Evolutionary conservation across 2,797 vertebrate species (phyloP).

Genomic region (Acrossocheilus fasciatus): DNA sequence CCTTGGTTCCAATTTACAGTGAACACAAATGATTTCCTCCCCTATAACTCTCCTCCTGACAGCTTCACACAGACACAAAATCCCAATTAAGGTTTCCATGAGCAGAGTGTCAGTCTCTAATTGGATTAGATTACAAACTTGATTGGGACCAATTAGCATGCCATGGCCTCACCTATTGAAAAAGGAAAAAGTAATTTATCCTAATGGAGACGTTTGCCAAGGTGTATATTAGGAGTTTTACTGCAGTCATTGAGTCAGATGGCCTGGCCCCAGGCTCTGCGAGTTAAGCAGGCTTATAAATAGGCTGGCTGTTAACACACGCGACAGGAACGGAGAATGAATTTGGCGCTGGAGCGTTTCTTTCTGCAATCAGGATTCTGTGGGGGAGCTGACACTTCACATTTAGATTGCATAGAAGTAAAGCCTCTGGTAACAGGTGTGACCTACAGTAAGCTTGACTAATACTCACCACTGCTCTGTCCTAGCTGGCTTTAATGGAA

Average conservation of each 20-base stretch:
- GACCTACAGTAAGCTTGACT: slow-evolving; percentile 62
- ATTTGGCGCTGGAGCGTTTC: slow-evolving; percentile 50
- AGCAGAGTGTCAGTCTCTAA: slow-evolving; percentile 69
- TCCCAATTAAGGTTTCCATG: slow-evolving; percentile 70
- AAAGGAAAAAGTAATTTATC: slow-evolving; percentile 64
- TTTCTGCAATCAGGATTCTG: slow-evolving; percentile 56
- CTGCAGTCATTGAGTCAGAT: slow-evolving; percentile 56
- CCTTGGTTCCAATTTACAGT: slow-evolving; percentile 70
- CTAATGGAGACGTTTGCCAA: slow-evolving; percentile 61
- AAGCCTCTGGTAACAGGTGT: slow-evolving; percentile 61
- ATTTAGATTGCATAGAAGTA: slow-evolving; percentile 63
- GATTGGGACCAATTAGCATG: slow-evolving; percentile 66
- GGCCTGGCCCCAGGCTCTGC: slow-evolving; percentile 49
- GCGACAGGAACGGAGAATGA: slow-evolving; percentile 61
- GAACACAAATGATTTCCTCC: slow-evolving; percentile 53
- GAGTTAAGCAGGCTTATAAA: slow-evolving; percentile 63
- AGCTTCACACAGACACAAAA: slow-evolving; percentile 70
- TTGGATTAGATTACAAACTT: slow-evolving; percentile 73
- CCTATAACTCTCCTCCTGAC: slow-evolving; percentile 58
- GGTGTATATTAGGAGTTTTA: slow-evolving; percentile 61
- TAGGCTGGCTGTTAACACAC: slow-evolving; percentile 60
- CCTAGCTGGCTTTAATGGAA: slow-evolving; percentile 47
- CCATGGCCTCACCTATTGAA: slow-evolving; percentile 61
- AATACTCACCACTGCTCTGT: slow-evolving; percentile 54
- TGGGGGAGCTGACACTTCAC: slow-evolving; percentile 58